Percentiles rank a stretch among this genome's conserved stretches.
Evolutionary conservation across 2,113 vertebrate genomes (phyloP).

Genomic region (Macrotus californicus): DNA sequence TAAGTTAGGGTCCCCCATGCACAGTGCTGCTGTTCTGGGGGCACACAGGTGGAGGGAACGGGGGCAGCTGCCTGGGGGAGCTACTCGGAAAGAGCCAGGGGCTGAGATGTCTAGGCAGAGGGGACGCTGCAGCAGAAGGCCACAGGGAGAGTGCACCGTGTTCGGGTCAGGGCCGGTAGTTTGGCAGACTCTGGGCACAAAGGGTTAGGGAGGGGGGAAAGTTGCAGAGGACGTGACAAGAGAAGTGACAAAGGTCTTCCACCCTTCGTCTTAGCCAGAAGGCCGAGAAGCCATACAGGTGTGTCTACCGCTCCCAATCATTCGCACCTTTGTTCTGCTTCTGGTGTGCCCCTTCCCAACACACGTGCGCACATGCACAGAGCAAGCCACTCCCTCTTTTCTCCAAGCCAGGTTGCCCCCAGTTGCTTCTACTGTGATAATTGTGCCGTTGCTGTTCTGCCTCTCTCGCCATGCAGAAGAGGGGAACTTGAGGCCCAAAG

Average conservation of each 20-base stretch:
- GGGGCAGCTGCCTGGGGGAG: not conserved
- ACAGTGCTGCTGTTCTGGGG: not conserved
- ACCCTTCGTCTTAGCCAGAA: too few relatives aligned
- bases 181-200: not conserved
- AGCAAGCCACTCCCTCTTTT: not conserved
- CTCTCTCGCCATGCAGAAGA: not conserved
- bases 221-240: not conserved
- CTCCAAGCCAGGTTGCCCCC: not conserved
- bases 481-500: not conserved
- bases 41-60: rapidly evolving
- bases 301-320: not conserved
- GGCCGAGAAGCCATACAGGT: too few relatives aligned
- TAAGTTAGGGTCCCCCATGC: not conserved
- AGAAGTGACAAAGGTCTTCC: not conserved
- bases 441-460: not conserved
- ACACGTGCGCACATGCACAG: too few relatives aligned
- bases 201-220: not conserved
- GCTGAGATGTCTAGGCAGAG: not conserved
- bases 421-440: not conserved
- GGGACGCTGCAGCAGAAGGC: not conserved
- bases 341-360: too few relatives aligned
- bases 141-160: not conserved
- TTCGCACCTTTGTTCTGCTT: not conserved
- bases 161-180: too few relatives aligned
- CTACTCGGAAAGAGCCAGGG: not conserved